These are phyloP conservation scores for Spisula subtruncata DNA, from an alignment of 2,888 invertebrate species.

Conservation along the genomic window DNA sequence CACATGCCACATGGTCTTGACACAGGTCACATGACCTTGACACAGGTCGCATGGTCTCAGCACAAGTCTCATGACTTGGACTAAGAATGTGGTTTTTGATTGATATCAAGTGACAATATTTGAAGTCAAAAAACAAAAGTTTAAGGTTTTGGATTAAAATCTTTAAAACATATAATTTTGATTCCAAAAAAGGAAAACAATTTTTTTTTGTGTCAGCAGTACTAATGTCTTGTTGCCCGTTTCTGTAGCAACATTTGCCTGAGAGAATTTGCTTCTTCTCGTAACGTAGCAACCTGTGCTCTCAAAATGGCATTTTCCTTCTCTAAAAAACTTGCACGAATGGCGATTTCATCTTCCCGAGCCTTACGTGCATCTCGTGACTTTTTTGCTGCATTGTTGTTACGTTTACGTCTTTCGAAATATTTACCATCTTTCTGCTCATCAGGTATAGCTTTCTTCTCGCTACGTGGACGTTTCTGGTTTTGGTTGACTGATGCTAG, in stretches of 20 bases:
- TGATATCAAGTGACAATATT: neutral
- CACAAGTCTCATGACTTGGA: neutral
- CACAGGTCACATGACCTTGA: slow-evolving; percentile 28
- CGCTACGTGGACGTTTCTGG: slow-evolving; percentile 84
- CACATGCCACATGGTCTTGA: slow-evolving; percentile 28
- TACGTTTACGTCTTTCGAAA: slow-evolving; percentile 94
- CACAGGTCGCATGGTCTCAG: slow-evolving; percentile 21
- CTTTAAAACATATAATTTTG: slow-evolving; percentile 18
- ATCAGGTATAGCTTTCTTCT: slow-evolving; percentile 93
- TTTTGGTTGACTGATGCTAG: slow-evolving; percentile 79
- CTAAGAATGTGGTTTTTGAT: neutral
- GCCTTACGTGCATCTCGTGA: slow-evolving; percentile 95
- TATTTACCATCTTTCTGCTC: slow-evolving; percentile 96
- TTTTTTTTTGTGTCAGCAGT: slow-evolving; percentile 17
- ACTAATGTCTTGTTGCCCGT: slow-evolving; percentile 72
- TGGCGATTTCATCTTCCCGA: slow-evolving; percentile 95
- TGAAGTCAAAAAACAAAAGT: neutral
- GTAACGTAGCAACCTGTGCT: slow-evolving; percentile 93
- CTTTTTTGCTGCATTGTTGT: slow-evolving; percentile 97
- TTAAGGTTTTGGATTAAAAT: slow-evolving; percentile 33
- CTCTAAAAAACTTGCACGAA: slow-evolving; percentile 94
- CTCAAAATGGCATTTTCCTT: slow-evolving; percentile 95
- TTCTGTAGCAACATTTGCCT: slow-evolving; percentile 91
- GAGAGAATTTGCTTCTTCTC: slow-evolving; percentile 93
- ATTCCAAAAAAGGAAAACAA: neutral